Conservation (phyloP, 2,888 invertebrate genomes). For the Endotricha flammealis region DNA sequence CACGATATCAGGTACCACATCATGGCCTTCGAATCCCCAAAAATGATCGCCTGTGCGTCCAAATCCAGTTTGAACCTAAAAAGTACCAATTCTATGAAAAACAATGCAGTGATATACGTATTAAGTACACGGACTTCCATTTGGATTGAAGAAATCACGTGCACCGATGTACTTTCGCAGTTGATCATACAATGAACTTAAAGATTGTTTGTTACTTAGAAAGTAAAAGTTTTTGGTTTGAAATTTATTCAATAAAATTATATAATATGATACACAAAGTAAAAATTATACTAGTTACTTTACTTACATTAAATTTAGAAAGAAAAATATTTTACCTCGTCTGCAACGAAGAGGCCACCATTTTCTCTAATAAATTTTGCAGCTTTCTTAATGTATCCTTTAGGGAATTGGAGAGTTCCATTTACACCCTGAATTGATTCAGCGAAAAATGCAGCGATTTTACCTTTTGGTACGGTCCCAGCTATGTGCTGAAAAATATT, state of each 20-base stretch:
- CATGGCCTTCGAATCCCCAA: constrained; percentile 97
- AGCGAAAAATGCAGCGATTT: constrained; percentile 93
- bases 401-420: constrained; percentile 95
- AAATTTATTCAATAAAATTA: no score
- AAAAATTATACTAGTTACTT: no score
- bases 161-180: no score
- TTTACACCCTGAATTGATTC: constrained; percentile 98
- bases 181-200: no score
- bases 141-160: no score
- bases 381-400: constrained; percentile 89
- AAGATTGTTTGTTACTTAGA: no score
- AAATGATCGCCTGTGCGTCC: constrained; percentile 95
- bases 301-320: no score
- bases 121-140: no score
- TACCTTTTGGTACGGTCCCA: constrained; percentile 86
- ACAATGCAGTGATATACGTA: no score
- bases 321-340: constrained; percentile 82
- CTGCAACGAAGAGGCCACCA: constrained; percentile 93
- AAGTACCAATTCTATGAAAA: no score
- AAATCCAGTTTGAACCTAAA: constrained; percentile 95
- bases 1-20: constrained; percentile 93
- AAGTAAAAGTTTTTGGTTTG: no score
- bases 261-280: no score
- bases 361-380: constrained; percentile 86
- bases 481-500: constrained; percentile 80